Evolutionary conservation across 2,888 invertebrate genomes (phyloP).

Genomic region (Spilosoma lubricipeda): DNA sequence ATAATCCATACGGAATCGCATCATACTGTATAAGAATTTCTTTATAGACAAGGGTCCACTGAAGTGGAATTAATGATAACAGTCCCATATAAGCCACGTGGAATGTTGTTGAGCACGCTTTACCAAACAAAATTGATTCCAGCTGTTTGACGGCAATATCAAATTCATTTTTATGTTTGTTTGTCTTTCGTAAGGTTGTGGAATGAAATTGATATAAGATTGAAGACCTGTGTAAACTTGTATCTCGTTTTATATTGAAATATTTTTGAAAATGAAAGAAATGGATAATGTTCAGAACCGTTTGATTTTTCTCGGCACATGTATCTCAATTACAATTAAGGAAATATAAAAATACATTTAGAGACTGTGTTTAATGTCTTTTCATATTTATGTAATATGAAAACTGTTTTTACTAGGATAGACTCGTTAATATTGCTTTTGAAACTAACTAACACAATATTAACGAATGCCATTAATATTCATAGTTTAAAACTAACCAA

Average conservation of each 20-base stretch:
- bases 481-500: slow-evolving; percentile 52
- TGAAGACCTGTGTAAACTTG: neutral
- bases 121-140: slow-evolving; percentile 29
- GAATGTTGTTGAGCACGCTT: slow-evolving; percentile 34
- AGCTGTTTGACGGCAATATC: slow-evolving; percentile 18
- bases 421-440: slow-evolving; percentile 55
- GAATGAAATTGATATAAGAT: neutral
- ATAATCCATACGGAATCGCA: neutral
- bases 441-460: slow-evolving; percentile 43
- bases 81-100: slow-evolving; percentile 15
- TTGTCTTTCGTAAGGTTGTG: neutral
- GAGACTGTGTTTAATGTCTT: neutral
- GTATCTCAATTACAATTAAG: too few relatives aligned
- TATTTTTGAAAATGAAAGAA: neutral
- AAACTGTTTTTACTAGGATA: slow-evolving; percentile 31
- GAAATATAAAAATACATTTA: neutral
- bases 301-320: too few relatives aligned
- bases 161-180: slow-evolving; percentile 28
- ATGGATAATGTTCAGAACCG: neutral
- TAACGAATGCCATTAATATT: slow-evolving; percentile 59
- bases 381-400: slow-evolving; percentile 25
- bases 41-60: slow-evolving; percentile 4
- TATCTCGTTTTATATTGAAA: neutral
- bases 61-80: slow-evolving; percentile 20
- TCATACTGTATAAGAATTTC: neutral